Base-by-base conservation (phyloP, 2,797 vertebrate species). In the Enteromius paludinosus region DNA sequence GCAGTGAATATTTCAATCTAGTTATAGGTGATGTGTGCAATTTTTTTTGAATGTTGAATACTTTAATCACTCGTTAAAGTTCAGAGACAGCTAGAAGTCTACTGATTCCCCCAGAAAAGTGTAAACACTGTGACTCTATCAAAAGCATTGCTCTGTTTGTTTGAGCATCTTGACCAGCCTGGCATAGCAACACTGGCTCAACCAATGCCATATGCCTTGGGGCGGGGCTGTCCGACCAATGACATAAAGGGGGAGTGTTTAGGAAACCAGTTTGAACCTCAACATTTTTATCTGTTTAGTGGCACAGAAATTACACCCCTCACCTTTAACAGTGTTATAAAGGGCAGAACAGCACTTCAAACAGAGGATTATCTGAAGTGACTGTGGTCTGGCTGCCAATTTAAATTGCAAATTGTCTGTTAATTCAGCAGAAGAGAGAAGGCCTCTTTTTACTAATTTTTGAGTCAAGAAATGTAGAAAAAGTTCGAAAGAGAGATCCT, bases 371-470 rank as follows among this genome's bases (percentile, higher is more conserved):
- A 18, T 45, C 15, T 76, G n/a, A 41, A 76, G 23, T 43, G 15
- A 30, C 86, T 33, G 79, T 72, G 70, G 52, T 85, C 83, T 88
- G 86, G 86, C 81, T 68, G 86, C 90, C 85, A 86, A 86, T 81
- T 83, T 78, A 83, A 64, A 84, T 72, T 86, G 78, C 73, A 76
- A 2, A 20, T 25, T 61, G 61, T n/a, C 43, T 65, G 43, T 49
- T 47, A 43, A n/a, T 47, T 47, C 59, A 69, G 14, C 10, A 6
- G 61, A 78, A 38, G 2, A 66, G 12, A 71, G 62, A 79, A 1
- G 52, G 28, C 35, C 28, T 23, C 30, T 59, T n/a, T 52, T 72
- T 52, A n/a, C 15, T 0, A 15, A 18, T 12, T 25, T 52, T 15
- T 52, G n/a, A 65, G 15, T 49, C 6, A 11, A 49, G 28, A 11